Evolutionary conservation across 2,888 invertebrate species (phyloP).

Genomic region (Andrena marginata): DNA sequence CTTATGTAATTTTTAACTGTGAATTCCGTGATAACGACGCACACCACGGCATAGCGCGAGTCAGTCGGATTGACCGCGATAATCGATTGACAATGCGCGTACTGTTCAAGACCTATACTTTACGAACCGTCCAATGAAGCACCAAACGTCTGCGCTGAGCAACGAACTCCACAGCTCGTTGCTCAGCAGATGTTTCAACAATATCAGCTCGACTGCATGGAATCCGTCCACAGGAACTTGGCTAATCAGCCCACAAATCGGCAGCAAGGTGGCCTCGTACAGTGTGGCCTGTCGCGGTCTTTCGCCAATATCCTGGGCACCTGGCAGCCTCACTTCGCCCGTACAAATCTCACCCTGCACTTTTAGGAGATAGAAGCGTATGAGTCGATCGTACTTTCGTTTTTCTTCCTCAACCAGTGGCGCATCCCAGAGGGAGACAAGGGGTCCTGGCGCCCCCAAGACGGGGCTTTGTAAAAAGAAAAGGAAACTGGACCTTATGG

Average conservation of each 20-base stretch:
- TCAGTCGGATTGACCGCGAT: no score
- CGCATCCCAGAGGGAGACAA: no score
- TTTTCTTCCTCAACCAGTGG: no score
- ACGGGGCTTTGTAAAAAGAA: no score
- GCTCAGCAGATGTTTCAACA: conserved; percentile 79
- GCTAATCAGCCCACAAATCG: conserved; percentile 72
- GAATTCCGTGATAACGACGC: no score
- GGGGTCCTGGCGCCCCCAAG: no score
- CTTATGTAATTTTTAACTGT: no score
- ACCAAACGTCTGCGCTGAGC: conserved; percentile 79
- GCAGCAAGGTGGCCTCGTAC: conserved; percentile 78
- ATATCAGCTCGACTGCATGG: conserved; percentile 67
- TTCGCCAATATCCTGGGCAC: conserved; percentile 54
- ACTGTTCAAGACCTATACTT: no score
- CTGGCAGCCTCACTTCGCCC: conserved; percentile 67
- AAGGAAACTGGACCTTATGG: no score
- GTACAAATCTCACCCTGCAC: conserved; percentile 74
- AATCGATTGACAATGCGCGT: background rate
- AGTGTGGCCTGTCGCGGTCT: conserved; percentile 60
- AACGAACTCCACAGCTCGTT: conserved; percentile 78
- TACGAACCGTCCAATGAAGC: conserved; percentile 77
- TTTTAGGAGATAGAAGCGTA: conserved; percentile 35
- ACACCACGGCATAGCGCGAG: no score
- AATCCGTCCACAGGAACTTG: conserved; percentile 73
- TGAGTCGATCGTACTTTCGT: background rate